Percentiles rank a stretch among this genome's conserved stretches.
phyloP scores from a whole-genome alignment of 1,140 invertebrate genomes.

The Catajapyx aquilonaris region DNA sequence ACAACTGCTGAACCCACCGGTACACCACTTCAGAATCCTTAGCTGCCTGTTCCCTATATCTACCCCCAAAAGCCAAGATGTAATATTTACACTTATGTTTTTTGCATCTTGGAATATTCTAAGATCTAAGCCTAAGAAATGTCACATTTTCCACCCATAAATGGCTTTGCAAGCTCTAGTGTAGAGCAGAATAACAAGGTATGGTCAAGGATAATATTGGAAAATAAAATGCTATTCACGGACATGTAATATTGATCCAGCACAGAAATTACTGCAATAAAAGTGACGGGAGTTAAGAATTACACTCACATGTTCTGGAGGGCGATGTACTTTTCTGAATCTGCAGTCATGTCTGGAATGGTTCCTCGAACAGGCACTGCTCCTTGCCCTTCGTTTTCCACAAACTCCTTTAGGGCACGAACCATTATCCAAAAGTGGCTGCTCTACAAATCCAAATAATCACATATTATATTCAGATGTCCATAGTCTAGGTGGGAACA shows the following conservation, averaged over 20 bases:
- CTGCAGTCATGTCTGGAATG: slow-evolving; percentile 95
- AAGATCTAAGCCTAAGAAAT: too few species aligned
- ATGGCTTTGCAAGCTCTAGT: too few species aligned
- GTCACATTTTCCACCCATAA: too few species aligned
- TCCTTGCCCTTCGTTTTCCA: slow-evolving; percentile 63
- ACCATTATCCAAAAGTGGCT: slow-evolving; percentile 95
- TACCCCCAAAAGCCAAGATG: too few species aligned
- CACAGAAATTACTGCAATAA: slow-evolving; percentile 3
- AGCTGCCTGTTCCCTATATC: slow-evolving; percentile 61
- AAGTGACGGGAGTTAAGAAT: not conserved
- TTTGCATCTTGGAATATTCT: too few species aligned
- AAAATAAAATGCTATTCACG: slow-evolving; percentile 3
- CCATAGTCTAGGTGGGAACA: too few species aligned
- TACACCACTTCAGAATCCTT: slow-evolving; percentile 62
- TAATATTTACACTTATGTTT: too few species aligned
- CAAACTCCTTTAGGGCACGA: slow-evolving; percentile 71
- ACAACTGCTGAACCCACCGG: slow-evolving; percentile 52
- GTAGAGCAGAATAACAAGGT: too few species aligned
- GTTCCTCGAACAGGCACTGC: slow-evolving; percentile 67
- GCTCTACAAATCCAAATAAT: too few species aligned
- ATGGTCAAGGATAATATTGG: slow-evolving; percentile 1
- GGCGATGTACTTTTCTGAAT: slow-evolving; percentile 76
- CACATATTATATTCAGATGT: too few species aligned
- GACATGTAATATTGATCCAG: slow-evolving; percentile 4
- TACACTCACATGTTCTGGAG: slow-evolving; percentile 58